These are phyloP conservation scores for Coleophora deauratella DNA, from an alignment of 2,888 invertebrate genomes.

Conservation along the genomic window DNA sequence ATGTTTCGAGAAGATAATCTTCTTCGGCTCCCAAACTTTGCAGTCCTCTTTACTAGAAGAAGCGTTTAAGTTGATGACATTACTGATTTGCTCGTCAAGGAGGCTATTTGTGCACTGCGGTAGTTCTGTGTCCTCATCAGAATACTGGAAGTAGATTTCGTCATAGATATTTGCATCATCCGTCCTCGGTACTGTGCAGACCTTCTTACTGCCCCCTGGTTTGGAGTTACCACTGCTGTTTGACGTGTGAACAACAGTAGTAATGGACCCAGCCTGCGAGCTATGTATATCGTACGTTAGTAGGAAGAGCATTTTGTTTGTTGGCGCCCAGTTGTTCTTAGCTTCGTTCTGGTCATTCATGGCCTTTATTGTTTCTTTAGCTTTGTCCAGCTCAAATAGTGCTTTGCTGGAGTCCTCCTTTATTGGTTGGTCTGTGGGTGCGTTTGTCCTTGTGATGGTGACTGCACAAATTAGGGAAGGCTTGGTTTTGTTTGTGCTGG, in stretches of 20 bases:
- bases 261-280: conserved; percentile 61
- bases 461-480: conserved; percentile 60
- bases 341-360: conserved; percentile 86
- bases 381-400: conserved; percentile 50
- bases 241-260: conserved; percentile 57
- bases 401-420: conserved; percentile 58
- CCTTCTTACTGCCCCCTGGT: conserved; percentile 70
- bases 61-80: conserved; percentile 68
- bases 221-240: conserved; percentile 65
- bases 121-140: conserved; percentile 74
- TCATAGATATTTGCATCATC: conserved; percentile 58
- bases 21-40: conserved; percentile 60
- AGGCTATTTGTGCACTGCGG: conserved; percentile 61
- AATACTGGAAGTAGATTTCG: conserved; percentile 71
- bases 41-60: conserved; percentile 63
- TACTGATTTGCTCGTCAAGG: conserved; percentile 65
- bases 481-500: conserved; percentile 42
- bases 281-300: conserved; percentile 82
- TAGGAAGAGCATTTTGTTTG: conserved; percentile 72
- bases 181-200: conserved; percentile 50
- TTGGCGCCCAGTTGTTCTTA: conserved; percentile 56
- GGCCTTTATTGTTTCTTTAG: conserved; percentile 75
- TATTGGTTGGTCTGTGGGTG: conserved; percentile 44
- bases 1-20: conserved; percentile 53
- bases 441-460: conserved; percentile 45